A percentile compares a stretch with the other conserved stretches of the same genome.
phyloP scores from a whole-genome alignment of 35 echinoderm and acorn worm genomes.

The Apostichopus californicus region DNA sequence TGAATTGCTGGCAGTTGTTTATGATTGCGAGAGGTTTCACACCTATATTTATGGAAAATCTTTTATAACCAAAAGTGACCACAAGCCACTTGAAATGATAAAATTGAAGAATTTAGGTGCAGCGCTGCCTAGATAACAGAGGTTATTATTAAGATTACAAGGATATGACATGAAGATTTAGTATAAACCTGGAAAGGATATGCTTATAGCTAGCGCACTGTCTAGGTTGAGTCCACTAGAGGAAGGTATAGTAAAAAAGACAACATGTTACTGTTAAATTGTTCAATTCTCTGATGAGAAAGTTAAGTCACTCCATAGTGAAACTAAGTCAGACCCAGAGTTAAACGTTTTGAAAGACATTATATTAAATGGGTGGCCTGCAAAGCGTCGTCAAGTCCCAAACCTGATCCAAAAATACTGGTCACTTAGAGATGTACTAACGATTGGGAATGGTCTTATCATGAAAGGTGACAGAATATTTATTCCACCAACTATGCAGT shows the following conservation, averaged over 20 bases:
- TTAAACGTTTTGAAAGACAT: conserved; percentile 27
- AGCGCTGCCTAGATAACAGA: conserved; percentile 49
- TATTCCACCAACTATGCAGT: conserved; percentile 56
- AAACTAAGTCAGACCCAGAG: conserved; percentile 11
- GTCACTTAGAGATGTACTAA: conserved; percentile 30
- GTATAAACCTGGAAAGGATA: too few species aligned
- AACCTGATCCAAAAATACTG: conserved; percentile 10
- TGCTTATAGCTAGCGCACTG: too few species aligned
- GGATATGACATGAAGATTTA: not conserved
- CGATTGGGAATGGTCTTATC: conserved; percentile 63
- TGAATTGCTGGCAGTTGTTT: conserved; percentile 68
- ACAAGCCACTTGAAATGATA: too few species aligned
- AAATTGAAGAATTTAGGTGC: too few species aligned
- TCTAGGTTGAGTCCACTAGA: too few species aligned
- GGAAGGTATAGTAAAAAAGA: too few species aligned
- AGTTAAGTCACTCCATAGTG: not conserved
- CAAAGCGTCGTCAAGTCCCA: conserved; percentile 1
- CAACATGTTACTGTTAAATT: not conserved
- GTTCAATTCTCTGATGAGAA: conserved; percentile 45
- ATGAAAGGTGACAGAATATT: conserved; percentile 77
- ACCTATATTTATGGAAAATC: not conserved
- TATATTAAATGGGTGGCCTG: conserved; percentile 58
- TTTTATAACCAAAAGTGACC: not conserved
- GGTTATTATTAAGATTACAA: not conserved
- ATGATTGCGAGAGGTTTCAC: conserved; percentile 36